phyloP scores from a whole-genome alignment of 2,888 invertebrate genomes.

The Pollenia griseotomentosa region DNA sequence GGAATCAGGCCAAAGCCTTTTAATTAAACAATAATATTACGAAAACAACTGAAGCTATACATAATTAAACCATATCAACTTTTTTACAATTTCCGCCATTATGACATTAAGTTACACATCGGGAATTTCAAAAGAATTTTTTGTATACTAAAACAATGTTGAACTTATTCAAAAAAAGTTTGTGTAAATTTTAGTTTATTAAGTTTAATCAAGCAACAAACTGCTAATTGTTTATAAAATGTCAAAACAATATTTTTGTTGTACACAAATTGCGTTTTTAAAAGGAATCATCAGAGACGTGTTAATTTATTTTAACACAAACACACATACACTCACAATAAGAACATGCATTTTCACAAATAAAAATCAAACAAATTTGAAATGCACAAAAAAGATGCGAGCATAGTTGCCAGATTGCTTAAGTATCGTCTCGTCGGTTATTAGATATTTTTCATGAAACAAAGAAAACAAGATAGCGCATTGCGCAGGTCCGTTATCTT shows the following conservation, averaged over 20 bases:
- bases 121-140: not conserved
- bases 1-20: too few relatives aligned
- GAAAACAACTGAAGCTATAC: too few relatives aligned
- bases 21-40: too few relatives aligned
- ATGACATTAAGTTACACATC: not conserved
- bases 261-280: constrained; percentile 40
- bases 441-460: too few relatives aligned
- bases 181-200: constrained; percentile 11
- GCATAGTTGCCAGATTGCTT: too few relatives aligned
- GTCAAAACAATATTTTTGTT: constrained; percentile 36
- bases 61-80: too few relatives aligned
- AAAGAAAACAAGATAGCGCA: too few relatives aligned
- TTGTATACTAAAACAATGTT: not conserved
- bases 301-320: constrained; percentile 26
- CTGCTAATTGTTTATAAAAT: constrained; percentile 53
- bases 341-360: too few relatives aligned
- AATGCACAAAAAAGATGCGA: too few relatives aligned
- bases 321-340: not conserved
- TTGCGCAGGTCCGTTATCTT: too few relatives aligned
- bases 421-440: too few relatives aligned
- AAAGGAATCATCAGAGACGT: constrained; percentile 22
- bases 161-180: not conserved
- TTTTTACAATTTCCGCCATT: not conserved
- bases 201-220: constrained; percentile 26
- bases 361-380: too few relatives aligned